A percentile compares a stretch with the other conserved stretches of the same genome.
Conservation (phyloP, 2,797 vertebrate genomes). For the Tamandua tetradactyla region DNA sequence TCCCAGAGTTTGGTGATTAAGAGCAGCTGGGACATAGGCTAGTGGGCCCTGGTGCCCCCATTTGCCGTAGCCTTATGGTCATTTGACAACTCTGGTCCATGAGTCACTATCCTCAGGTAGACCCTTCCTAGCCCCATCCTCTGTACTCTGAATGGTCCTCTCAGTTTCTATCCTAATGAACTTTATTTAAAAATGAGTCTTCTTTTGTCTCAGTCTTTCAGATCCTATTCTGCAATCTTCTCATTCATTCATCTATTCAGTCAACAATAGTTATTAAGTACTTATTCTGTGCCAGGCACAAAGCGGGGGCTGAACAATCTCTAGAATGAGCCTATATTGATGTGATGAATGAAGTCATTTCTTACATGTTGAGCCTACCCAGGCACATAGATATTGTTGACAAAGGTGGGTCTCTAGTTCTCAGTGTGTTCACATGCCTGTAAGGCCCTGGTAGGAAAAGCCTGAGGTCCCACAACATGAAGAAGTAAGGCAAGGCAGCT, state of each 20-base stretch:
- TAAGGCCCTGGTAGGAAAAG: neutral
- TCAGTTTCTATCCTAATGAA: neutral
- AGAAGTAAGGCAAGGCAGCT: neutral
- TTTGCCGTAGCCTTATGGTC: no score
- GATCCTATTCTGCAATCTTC: neutral
- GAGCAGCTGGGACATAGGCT: neutral
- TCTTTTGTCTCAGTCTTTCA: neutral
- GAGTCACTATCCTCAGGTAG: neutral
- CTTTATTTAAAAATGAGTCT: neutral
- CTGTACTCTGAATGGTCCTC: neutral
- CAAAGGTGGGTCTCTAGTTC: neutral
- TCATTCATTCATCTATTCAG: neutral
- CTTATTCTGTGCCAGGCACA: neutral
- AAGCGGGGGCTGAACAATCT: neutral
- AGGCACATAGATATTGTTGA: neutral
- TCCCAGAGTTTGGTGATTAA: neutral
- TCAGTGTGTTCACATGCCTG: rapidly evolving
- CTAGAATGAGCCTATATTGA: neutral
- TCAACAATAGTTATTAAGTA: neutral
- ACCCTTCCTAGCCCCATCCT: neutral
- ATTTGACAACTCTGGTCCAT: neutral
- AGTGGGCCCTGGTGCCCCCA: neutral
- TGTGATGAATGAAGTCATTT: neutral
- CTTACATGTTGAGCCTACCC: neutral
- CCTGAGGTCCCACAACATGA: no score